Base-by-base conservation (phyloP, 2,888 invertebrate species). In the Amphiduros pacificus region DNA sequence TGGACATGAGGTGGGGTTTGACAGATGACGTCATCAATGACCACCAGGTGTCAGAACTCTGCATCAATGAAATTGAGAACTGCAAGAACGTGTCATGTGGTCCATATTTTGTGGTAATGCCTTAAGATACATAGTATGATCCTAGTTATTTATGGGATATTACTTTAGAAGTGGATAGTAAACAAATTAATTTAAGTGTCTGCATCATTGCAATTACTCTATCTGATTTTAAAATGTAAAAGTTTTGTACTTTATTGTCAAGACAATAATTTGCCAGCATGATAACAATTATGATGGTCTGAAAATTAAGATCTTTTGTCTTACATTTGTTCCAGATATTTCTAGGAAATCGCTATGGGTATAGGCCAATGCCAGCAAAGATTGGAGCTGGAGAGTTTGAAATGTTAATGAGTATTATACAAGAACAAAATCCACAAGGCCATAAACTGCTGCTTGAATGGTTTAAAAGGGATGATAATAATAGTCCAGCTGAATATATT, bases 331-430 rank as follows among this genome's bases (percentile, higher is more conserved):
- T 65, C 14, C 64, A 77, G 77, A 70, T 69, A 17, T 58, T 78
- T 22, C 66, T 78, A 24, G 78, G 80, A 11, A 68, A 78, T 58
- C 68, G 79, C 14, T 80, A 80, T 69, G 80, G 80, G 1, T 76
- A 73, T 61, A 71, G 74, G 26, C 77, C 78, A 3, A 71, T 79
- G 20, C 77, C 78, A 3, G 61, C 63, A 26, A 68, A 71, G 44
- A 66, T 80, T 9, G 60, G 60, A 1, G 66, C 69, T 9, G 57
- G 66, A 3, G 74, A 76, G 61, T 79, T 74, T 66, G 69, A 76
- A 26, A 41, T 56, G 22, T 65, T 71, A 48, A 60, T 60, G 3
- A 60, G 61, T 24, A 55, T 69, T 14, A 62, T 64, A 9, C 56
- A 72, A 6, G 57, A 69, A 14, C 59, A 60, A 20, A 66, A 71